These are phyloP conservation scores for Notiomystis cincta DNA, from an alignment of 2,113 vertebrate genomes.

Conservation along the genomic window DNA sequence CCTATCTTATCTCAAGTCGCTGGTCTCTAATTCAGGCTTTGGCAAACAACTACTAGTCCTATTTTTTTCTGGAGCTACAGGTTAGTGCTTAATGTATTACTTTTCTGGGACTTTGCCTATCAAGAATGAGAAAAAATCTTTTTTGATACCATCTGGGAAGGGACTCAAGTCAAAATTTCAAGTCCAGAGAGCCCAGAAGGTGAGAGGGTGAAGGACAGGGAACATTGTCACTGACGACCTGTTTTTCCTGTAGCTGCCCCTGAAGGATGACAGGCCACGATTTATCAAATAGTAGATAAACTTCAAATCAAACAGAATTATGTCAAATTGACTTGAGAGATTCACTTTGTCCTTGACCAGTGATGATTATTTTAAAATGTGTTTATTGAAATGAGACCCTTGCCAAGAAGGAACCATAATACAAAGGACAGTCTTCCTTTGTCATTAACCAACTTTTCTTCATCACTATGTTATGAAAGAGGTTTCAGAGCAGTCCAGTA, in stretches of 20 bases:
- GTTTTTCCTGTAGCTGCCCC: neutral
- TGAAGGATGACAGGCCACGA: neutral
- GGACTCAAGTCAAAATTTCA: neutral
- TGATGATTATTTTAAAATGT: neutral
- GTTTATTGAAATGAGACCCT: neutral
- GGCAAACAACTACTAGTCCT: conserved; percentile 64
- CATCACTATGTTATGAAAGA: neutral
- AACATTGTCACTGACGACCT: neutral
- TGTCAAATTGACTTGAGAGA: neutral
- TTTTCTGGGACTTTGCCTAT: conserved; percentile 33
- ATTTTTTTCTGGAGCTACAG: conserved; percentile 30
- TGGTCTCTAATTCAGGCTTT: conserved; percentile 73
- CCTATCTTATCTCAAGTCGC: conserved; percentile 77
- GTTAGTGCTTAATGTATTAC: conserved; percentile 23
- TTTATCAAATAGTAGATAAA: neutral
- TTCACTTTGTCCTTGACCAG: neutral
- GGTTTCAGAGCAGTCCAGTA: neutral
- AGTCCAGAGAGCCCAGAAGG: neutral
- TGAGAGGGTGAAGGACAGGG: neutral
- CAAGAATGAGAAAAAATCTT: neutral
- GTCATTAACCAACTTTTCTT: neutral
- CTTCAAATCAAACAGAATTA: conserved; percentile 4
- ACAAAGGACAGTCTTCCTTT: neutral
- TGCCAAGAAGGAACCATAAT: neutral
- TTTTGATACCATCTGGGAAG: neutral